A percentile compares a stretch with the other conserved stretches of the same genome.
Evolutionary conservation across 2,113 vertebrate species (phyloP).

Genomic region (Rhinoderma darwinii): DNA sequence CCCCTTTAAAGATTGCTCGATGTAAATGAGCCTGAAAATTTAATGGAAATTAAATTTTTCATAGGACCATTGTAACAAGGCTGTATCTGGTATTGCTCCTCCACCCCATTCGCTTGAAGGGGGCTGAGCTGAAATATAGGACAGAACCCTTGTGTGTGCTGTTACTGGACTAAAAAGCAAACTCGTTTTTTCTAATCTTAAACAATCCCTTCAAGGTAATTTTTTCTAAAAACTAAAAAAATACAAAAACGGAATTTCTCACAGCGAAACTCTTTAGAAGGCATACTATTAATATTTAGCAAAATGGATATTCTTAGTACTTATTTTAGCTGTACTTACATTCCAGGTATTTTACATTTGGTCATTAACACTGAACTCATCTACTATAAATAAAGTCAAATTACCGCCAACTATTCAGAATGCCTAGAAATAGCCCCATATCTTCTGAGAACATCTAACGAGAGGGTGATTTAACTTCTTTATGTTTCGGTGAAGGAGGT

Average conservation of each 20-base stretch:
- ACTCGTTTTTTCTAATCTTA: no score
- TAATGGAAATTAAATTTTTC: no score
- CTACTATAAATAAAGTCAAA: slow-evolving; percentile 65
- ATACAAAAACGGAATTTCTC: neutral
- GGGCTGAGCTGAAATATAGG: no score
- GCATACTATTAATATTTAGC: neutral
- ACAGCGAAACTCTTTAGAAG: neutral
- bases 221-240: neutral
- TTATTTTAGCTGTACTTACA: neutral
- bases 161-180: no score
- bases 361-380: slow-evolving; percentile 32
- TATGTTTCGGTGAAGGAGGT: slow-evolving; percentile 14
- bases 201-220: neutral
- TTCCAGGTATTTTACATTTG: slow-evolving; percentile 19
- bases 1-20: no score
- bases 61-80: no score
- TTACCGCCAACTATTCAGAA: slow-evolving; percentile 55
- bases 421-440: slow-evolving; percentile 62
- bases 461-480: slow-evolving; percentile 17
- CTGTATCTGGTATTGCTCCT: no score
- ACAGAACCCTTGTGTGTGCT: no score
- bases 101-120: no score
- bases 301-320: neutral
- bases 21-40: no score
- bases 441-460: slow-evolving; percentile 63